These are phyloP conservation scores for Syngnathoides biaculeatus DNA, from an alignment of 2,113 vertebrate genomes.

Conservation along the genomic window DNA sequence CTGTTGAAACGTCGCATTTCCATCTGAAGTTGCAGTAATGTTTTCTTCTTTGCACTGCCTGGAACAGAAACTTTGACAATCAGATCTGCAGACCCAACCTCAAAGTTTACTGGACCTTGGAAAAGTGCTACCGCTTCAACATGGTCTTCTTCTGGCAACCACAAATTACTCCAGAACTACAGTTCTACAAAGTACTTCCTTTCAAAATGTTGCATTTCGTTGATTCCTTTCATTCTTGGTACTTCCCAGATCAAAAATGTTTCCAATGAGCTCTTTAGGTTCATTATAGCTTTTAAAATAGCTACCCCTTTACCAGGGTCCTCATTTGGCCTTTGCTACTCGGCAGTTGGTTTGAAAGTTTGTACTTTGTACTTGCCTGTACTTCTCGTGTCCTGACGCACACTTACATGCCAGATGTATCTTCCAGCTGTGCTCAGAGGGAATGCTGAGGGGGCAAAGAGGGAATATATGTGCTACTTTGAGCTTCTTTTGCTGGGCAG, in stretches of 20 bases:
- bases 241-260: too few species aligned
- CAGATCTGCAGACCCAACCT: background rate
- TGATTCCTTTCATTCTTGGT: too few species aligned
- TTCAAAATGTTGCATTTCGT: too few species aligned
- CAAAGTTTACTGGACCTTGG: background rate
- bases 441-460: slow-evolving; percentile 14
- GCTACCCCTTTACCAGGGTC: too few species aligned
- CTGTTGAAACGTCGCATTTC: too few species aligned
- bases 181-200: too few species aligned
- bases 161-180: too few species aligned
- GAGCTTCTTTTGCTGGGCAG: slow-evolving; percentile 10
- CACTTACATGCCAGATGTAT: slow-evolving; percentile 41
- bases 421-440: slow-evolving; percentile 54
- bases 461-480: slow-evolving; percentile 18
- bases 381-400: background rate
- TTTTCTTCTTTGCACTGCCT: too few species aligned
- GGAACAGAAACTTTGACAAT: background rate
- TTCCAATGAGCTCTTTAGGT: too few species aligned
- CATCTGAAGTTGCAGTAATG: too few species aligned
- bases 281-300: too few species aligned
- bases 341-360: background rate
- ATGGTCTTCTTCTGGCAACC: background rate
- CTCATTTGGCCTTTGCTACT: too few species aligned
- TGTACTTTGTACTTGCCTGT: background rate
- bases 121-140: background rate